Base-by-base conservation (phyloP, 2,113 vertebrate genomes). In the Sturnira hondurensis region DNA sequence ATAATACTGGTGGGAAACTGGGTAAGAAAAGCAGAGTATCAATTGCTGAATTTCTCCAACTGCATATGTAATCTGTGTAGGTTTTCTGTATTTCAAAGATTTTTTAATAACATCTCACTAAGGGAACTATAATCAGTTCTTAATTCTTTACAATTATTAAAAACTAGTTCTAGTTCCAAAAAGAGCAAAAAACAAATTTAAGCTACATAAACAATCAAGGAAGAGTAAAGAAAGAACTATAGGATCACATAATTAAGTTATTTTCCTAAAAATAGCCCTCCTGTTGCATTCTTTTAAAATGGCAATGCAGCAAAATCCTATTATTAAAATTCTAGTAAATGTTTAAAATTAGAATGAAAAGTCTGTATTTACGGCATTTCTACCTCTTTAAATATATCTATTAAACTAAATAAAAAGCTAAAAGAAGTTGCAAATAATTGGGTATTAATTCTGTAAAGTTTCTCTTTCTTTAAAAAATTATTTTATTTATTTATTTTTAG, bases 101-200 rank as follows among this genome's bases (percentile, higher is more conserved):
- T 96, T 96, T 96, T 91, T 68, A 95, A 96, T 97, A 96, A 96
- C 50, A 47, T 54, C 33, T 80, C 33, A 89, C 56, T 95, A 95
- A 74, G 73, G 24, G 73, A 86, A 93, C 56, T 77, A 96, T 88
- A 87, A 93, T 90, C 80, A 88, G 81, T 87, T 95, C 14, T 82
- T 93, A 94, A 97, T 97, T 91, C 38, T 89, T 92, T 74, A 56
- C 22, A 88, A 87, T 80, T 89, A 89, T 76, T 80, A 93, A 96
- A 97, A 94, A 91, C 28, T 38, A 96, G 94, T 96, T 93, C 33
- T 86, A 92, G 74, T 86, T 86, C 73, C 68, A 91, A 76, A 95
- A 76, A 63, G 28, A 61, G 4, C 56, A 24, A 47, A 20, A 93
- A 95, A 65, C 28, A 74, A 97, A 94, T 94, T 97, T 94, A 97